Base-by-base conservation (phyloP, 2,113 vertebrate species). In the Myrmophylax atrothorax region DNA sequence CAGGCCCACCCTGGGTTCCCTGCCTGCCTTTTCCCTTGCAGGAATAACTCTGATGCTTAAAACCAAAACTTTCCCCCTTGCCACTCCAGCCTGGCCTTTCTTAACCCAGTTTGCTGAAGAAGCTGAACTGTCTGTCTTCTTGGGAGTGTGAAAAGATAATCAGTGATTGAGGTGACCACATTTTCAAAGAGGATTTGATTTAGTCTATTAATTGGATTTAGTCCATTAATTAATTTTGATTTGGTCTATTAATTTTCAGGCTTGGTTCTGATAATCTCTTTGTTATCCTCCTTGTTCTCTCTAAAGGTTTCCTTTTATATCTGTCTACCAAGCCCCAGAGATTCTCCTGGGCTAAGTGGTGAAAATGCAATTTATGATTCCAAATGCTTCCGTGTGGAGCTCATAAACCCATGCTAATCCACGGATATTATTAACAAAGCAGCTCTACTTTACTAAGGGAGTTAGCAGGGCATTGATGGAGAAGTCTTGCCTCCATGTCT, bases 151-250 rank as follows among this genome's bases (percentile, higher is more conserved):
- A 50, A 62, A 52, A 85, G 68, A 70, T 42, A 50, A 69, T 77
- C 42, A 74, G 62, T 44, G 69, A 63, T 33, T 76, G 68, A 90
- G 47, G 49, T 89, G 94, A 78, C 89, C 0, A 1, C 22, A 10
- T 70, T 62, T 84, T 68, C 73, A 56, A 87, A 82, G 60, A 80
- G 56, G 70, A 93, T 95, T 88, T 89, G 84, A 92, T 94, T 90
- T 84, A 70, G 75, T 75, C 72, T 85, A 95, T 85, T 93, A 97
- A 96, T 97, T 93, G 12, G 81, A 94, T 94, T 96, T 87, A 81
- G 67, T 66, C 80, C 78, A 90, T 94, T 94, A 95, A 95, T 92
- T 87, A 96, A 95, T 96, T 96, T 90, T 94, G n/a, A 87, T 91
- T 94, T 87, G 78, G 64, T 91, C 62, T 88, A 94, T 93, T 94